A percentile compares a stretch with the other conserved stretches of the same genome.
Conservation (phyloP, 2,888 invertebrate genomes). For the Phortica okadai region DNA sequence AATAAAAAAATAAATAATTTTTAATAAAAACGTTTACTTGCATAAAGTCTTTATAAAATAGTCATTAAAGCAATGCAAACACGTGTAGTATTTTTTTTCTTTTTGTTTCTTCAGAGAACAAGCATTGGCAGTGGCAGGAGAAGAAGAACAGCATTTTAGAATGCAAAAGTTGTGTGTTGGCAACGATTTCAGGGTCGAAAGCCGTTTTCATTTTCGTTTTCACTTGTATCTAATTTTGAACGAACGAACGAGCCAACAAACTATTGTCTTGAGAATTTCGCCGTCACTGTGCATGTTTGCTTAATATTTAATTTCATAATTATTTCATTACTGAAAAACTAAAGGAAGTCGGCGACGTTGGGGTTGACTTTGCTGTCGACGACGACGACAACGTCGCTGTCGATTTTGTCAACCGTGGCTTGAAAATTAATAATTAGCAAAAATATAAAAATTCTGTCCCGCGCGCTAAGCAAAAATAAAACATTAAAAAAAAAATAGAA, state of each 20-base stretch:
- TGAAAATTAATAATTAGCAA: slow-evolving; percentile 33
- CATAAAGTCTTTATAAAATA: not conserved
- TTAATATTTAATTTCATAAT: not conserved
- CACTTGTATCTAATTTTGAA: no score
- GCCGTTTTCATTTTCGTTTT: no score
- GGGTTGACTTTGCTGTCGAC: not conserved
- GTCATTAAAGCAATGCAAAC: not conserved
- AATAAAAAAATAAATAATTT: not conserved
- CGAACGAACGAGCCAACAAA: no score
- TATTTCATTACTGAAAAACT: not conserved
- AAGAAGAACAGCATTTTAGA: no score
- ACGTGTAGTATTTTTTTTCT: not conserved
- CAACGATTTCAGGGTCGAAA: no score
- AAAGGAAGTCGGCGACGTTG: not conserved
- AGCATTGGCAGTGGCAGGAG: no score
- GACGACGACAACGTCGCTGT: slow-evolving; percentile 33
- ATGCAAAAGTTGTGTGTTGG: no score
- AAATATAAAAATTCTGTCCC: slow-evolving; percentile 25
- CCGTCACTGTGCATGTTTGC: no score
- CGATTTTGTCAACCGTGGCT: slow-evolving; percentile 68
- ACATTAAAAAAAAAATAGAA: slow-evolving; percentile 25
- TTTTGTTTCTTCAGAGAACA: not conserved
- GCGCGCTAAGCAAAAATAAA: slow-evolving; percentile 44
- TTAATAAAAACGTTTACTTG: not conserved
- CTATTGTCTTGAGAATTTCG: no score